Base-by-base conservation (phyloP, 2,888 invertebrate species). In the Amorpha juglandis region DNA sequence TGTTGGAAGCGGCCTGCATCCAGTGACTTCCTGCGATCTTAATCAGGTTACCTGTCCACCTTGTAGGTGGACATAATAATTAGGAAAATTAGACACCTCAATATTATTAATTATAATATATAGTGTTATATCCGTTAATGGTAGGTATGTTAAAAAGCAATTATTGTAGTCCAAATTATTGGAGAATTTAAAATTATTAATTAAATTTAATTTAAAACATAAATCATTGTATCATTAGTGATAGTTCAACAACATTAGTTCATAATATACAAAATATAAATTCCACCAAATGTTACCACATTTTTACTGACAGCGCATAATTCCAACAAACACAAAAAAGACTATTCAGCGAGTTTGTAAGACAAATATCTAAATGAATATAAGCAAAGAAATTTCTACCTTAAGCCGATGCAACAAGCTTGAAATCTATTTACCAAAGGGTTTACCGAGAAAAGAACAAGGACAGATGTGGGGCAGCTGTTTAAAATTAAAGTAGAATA, bases 391-490 rank as follows among this genome's bases (percentile, higher is more conserved):
- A 58, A 58, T 58, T 19, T 58, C 16, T 19, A 58, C 58, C 38
- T 58, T 58, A 58, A 42, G 19, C 16, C 58, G 12, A 6, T 19
- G 9, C 3, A 11, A 38, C 19, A 58, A 58, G 58, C 6, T 12
- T 42, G 11, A 21, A 42, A 58, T 16, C 16, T 12, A 58, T 42
- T 38, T 58, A 19, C 12, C 38, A 58, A 12, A 3, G 19, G 19
- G n/a, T n/a, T n/a, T 27, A 6, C 19, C 16, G 12, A 19, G 58
- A 42, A 38, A 58, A 19, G 42, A 42, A 19, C 38, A 58, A 58
- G 58, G 58, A 38, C 58, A 58, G 42, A 58, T 58, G 58, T 58
- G 42, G 12, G 12, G 19, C 58, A 58, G 16, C 58, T 58, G 58
- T 58, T 42, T 53, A 7, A 35, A 53, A 53, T 53, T 12, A 53